These are phyloP conservation scores for Eupsilia transversa DNA, from an alignment of 2,888 invertebrate genomes.

Conservation along the genomic window DNA sequence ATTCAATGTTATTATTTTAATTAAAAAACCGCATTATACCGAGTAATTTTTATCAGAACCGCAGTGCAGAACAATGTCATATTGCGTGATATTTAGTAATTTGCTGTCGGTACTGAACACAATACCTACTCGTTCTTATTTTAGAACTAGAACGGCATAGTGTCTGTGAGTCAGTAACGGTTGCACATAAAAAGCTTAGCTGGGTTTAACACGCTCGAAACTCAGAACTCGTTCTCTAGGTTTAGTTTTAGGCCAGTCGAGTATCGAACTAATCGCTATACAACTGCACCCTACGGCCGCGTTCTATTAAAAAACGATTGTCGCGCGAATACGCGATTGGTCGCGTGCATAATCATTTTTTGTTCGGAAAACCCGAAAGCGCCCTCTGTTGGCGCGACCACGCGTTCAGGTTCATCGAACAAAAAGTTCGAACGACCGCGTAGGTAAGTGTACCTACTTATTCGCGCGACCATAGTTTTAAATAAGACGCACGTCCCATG, in stretches of 20 bases:
- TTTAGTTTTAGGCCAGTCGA: slow-evolving; percentile 1
- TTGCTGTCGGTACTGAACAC: slow-evolving; percentile 2
- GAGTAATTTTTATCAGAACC: slow-evolving; percentile 23
- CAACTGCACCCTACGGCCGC: neutral
- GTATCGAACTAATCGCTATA: neutral
- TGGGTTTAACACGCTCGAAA: slow-evolving; percentile 19
- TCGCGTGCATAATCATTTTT: too few species aligned
- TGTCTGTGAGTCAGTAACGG: slow-evolving; percentile 28
- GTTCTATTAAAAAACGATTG: too few species aligned
- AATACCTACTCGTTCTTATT: slow-evolving; percentile 16
- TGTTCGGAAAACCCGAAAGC: too few species aligned
- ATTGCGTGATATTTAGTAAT: slow-evolving; percentile 47
- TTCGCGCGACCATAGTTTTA: too few species aligned
- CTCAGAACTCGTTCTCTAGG: neutral
- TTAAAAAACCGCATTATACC: slow-evolving; percentile 4
- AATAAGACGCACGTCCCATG: too few species aligned
- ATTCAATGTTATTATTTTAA: slow-evolving; percentile 14
- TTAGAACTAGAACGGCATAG: slow-evolving; percentile 16
- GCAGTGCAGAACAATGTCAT: neutral
- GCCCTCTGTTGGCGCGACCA: too few species aligned
- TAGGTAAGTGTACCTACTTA: too few species aligned
- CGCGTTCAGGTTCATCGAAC: too few species aligned
- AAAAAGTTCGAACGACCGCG: too few species aligned
- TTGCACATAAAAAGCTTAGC: slow-evolving; percentile 48
- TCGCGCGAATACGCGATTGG: too few species aligned